These are phyloP conservation scores for Galbula dea DNA, from an alignment of 2,113 vertebrate genomes.

Conservation along the genomic window DNA sequence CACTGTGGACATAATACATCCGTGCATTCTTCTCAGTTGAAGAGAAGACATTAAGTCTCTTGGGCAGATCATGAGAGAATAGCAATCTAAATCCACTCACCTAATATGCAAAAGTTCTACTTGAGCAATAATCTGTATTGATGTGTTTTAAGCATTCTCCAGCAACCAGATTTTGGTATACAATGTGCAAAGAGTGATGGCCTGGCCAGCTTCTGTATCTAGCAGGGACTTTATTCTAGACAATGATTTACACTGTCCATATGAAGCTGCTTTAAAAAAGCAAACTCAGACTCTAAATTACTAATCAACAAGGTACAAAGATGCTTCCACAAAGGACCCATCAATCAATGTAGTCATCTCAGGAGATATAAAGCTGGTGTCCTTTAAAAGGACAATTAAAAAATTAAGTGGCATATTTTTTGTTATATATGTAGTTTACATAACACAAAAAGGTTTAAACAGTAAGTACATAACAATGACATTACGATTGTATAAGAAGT, in stretches of 20 bases:
- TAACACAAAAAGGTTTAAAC: not conserved
- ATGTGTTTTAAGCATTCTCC: not conserved
- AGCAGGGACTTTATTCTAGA: not conserved
- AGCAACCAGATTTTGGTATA: not conserved
- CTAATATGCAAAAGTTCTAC: not conserved
- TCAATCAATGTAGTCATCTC: not conserved
- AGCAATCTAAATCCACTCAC: not conserved
- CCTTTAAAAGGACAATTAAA: constrained; percentile 1
- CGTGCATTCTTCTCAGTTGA: not conserved
- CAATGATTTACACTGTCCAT: constrained; percentile 37
- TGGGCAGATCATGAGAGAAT: not conserved
- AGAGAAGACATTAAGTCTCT: not conserved
- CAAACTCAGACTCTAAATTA: constrained; percentile 24
- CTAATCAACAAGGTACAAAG: constrained; percentile 20
- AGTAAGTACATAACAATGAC: not conserved
- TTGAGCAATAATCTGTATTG: not conserved
- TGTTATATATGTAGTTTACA: not conserved
- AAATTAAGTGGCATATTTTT: not conserved
- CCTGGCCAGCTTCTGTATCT: not conserved
- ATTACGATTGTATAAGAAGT: not conserved
- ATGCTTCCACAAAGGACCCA: not conserved
- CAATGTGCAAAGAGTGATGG: not conserved
- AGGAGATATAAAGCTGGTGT: not conserved
- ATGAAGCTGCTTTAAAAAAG: constrained; percentile 25
- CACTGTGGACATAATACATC: not conserved